Evolutionary conservation across 2,888 invertebrate species (phyloP).

Genomic region (Cantharis flavilabris): DNA sequence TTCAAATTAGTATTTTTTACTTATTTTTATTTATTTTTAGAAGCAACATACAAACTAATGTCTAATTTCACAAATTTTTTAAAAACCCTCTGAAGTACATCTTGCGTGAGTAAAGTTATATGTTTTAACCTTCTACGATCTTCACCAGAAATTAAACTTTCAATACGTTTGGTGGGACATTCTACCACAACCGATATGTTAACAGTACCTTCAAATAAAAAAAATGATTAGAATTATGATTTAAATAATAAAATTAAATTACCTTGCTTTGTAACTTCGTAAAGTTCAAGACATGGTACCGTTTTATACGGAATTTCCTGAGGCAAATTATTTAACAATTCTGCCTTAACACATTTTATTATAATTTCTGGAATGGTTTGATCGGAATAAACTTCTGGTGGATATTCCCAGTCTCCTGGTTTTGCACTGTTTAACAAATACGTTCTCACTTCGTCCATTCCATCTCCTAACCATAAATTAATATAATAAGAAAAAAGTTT

Average conservation of each 20-base stretch:
- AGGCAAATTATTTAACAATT: constrained; percentile 79
- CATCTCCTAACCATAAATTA: constrained; percentile 43
- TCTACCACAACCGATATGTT: constrained; percentile 64
- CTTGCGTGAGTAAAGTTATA: constrained; percentile 62
- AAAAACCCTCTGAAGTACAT: constrained; percentile 49
- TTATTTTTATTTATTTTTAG: not conserved
- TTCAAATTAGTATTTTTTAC: not conserved
- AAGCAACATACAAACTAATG: not conserved
- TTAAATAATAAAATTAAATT: not conserved
- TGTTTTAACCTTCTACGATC: constrained; percentile 70
- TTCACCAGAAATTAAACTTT: constrained; percentile 69
- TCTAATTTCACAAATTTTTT: constrained; percentile 13
- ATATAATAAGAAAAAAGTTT: constrained; percentile 41
- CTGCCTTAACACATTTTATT: constrained; percentile 77
- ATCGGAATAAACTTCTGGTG: constrained; percentile 72
- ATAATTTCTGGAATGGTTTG: constrained; percentile 72
- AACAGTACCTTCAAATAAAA: constrained; percentile 60
- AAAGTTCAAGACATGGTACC: constrained; percentile 68
- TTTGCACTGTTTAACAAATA: constrained; percentile 72
- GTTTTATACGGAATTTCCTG: constrained; percentile 87
- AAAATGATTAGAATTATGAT: no score
- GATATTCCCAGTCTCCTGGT: constrained; percentile 69
- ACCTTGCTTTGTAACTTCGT: constrained; percentile 50
- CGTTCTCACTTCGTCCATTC: constrained; percentile 52
- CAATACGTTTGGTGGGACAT: constrained; percentile 67